Base-by-base conservation (phyloP, 1,140 invertebrate genomes). In the Oreohelix idahoensis region DNA sequence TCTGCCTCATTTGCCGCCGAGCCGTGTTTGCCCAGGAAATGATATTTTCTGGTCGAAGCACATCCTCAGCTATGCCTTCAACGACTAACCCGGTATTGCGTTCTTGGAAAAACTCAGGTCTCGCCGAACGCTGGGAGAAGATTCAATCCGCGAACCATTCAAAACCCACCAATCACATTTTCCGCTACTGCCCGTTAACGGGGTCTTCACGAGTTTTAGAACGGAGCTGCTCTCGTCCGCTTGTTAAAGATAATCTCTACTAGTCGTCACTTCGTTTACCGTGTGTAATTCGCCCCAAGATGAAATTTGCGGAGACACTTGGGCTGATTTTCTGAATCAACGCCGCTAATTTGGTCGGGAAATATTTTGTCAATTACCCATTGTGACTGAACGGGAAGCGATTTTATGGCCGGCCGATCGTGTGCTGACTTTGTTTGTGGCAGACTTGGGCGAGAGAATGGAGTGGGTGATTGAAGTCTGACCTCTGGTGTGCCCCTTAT, bases 361-460 rank as follows among this genome's bases (percentile, higher is more conserved):
- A 82, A 82, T 82, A 82, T 82, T 82, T 82, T 82, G 80, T 82
- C 80, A 82, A 82, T 82, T 74, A 82, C 71, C 71, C 71, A 82
- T 82, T 82, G 80, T 82, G 80, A 36, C 32, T 38, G 71, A 36
- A 36, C 32, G 51, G 80, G 80, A 39, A n/a, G 49, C 70, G 80
- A 75, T 82, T 80, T 82, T 82, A 42, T 75, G 80, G 69, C n/a
- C 32, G 42, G 45, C 15, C 51, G 80, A 82, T 82, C 80, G 32
- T 4, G 13, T 26, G 42, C 80, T 82, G 80, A 82, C 71, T 74
- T 58, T 36, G 80, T 82, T 82, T 82, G 49, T 42, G 29, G 49
- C 2, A 66, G 49, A 36, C 32, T 49, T n/a, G 35, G 49, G 13
- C 69, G 38, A 45, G 63, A 82, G 80, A 82, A 82, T 75, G 32